Base-by-base conservation (phyloP, 2,797 vertebrate species). In the Coranthus polyacanthus region DNA sequence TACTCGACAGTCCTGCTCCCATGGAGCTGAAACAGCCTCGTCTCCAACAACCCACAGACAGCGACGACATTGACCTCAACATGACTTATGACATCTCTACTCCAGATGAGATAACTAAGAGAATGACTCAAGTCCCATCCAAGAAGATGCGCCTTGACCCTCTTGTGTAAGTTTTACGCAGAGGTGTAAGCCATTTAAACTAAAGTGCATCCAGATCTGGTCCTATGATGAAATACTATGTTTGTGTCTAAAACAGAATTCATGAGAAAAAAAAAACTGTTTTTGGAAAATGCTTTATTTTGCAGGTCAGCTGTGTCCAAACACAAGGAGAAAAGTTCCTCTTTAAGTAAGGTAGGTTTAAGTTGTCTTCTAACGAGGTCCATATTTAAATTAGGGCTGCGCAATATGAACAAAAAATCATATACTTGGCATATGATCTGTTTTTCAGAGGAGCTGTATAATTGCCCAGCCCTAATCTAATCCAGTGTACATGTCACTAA, bases 101-200 rank as follows among this genome's bases (percentile, higher is more conserved):
- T 0, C 97, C 97, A 2, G 94, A 96, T 0, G 74, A 85, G 0
- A 66, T 67, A 42, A 75, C 90, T 43, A 92, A 92, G 56, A 93
- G 74, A 47, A 45, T 84, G 0, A 16, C 15, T n/a, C 60, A 59
- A 2, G 67, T 81, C 45, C 82, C 85, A 0, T 79, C 77, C n/a
- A 97, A 97, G 91, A 98, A 95, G 88, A 93, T 95, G 88, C 93
- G 89, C 34, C 80, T 95, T 34, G 94, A 97, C 59, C 90, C 92
- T 50, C 78, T 85, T 0, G 46, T 0, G 97, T 99, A 88, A 93
- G 96, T 89, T 60, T 26, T 11, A 24, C 10, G 1, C 21, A 43
- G 29, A 46, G 15, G 12, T 51, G 15, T 47, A 22, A 47, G 12
- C n/a, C n/a, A 7, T n/a, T 16, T 62, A 9, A n/a, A 8, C 20